phyloP scores from a whole-genome alignment of 2,113 vertebrate species.

The Lophura nycthemera region DNA sequence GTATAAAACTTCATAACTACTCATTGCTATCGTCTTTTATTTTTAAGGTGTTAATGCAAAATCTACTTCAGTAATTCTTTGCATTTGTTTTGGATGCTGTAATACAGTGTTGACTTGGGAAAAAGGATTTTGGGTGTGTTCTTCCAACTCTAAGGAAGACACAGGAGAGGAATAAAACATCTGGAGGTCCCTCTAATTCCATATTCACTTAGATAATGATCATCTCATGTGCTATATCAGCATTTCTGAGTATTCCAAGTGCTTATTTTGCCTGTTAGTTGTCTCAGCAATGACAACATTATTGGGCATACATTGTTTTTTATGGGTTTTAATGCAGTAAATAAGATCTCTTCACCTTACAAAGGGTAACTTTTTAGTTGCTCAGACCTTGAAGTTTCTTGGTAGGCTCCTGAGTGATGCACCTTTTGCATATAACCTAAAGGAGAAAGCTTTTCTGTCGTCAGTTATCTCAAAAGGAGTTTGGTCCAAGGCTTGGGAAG shows the following conservation, averaged over 20 bases:
- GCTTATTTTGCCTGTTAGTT: not conserved
- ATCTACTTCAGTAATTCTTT: not conserved
- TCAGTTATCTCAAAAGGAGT: not conserved
- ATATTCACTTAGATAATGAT: not conserved
- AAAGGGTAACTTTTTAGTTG: not conserved
- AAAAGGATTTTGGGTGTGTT: not conserved
- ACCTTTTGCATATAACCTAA: not conserved
- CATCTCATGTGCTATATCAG: not conserved
- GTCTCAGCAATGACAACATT: not conserved
- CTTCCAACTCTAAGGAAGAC: not conserved
- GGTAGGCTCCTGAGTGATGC: not conserved
- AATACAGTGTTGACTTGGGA: not conserved
- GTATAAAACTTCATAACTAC: not conserved
- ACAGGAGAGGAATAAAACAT: not conserved
- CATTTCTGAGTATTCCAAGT: not conserved
- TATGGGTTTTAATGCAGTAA: not conserved
- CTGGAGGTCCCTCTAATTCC: not conserved
- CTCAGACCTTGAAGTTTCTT: not conserved
- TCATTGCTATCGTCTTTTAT: not conserved
- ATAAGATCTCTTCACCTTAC: not conserved
- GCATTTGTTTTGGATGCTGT: not conserved
- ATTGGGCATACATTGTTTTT: not conserved
- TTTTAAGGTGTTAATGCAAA: not conserved
- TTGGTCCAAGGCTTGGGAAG: not conserved
- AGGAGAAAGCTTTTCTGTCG: not conserved